Evolutionary conservation across 2,113 vertebrate species (phyloP).

Genomic region (Chaetodon auriga): DNA sequence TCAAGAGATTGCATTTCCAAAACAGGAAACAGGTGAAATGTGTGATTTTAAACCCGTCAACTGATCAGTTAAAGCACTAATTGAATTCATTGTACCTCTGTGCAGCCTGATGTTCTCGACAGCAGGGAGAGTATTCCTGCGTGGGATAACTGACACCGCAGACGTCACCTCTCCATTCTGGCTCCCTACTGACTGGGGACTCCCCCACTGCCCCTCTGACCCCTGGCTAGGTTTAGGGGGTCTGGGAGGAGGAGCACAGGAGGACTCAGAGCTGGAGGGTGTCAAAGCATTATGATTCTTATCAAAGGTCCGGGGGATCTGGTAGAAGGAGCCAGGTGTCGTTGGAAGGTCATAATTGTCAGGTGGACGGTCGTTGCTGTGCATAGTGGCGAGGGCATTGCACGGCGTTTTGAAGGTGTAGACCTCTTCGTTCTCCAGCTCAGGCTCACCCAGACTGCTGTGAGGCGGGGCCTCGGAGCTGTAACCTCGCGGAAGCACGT

Average conservation of each 20-base stretch:
- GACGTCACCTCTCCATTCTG: constrained; percentile 84
- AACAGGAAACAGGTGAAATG: constrained; percentile 62
- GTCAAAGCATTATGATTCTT: constrained; percentile 96
- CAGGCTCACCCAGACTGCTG: constrained; percentile 85
- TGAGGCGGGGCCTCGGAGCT: constrained; percentile 86
- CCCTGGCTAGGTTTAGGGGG: constrained; percentile 93
- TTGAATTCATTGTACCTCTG: constrained; percentile 87
- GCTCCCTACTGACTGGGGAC: constrained; percentile 86
- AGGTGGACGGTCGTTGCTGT: constrained; percentile 78
- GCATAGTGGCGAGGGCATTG: constrained; percentile 88
- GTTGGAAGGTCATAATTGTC: constrained; percentile 93
- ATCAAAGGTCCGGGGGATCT: constrained; percentile 95
- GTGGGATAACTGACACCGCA: constrained; percentile 89
- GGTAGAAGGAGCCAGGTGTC: constrained; percentile 91
- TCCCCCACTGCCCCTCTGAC: constrained; percentile 90
- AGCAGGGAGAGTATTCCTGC: constrained; percentile 95
- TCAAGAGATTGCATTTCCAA: constrained; percentile 42
- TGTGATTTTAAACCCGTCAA: not conserved
- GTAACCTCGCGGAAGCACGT: constrained; percentile 90
- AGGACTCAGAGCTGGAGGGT: constrained; percentile 84
- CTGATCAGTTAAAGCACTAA: not conserved
- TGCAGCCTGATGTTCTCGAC: constrained; percentile 95
- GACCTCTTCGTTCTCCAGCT: constrained; percentile 91
- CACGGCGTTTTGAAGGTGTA: constrained; percentile 96
- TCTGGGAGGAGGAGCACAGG: constrained; percentile 88